Evolutionary conservation across 2,797 vertebrate genomes (phyloP).

Genomic region (Coregonus suidteri): DNA sequence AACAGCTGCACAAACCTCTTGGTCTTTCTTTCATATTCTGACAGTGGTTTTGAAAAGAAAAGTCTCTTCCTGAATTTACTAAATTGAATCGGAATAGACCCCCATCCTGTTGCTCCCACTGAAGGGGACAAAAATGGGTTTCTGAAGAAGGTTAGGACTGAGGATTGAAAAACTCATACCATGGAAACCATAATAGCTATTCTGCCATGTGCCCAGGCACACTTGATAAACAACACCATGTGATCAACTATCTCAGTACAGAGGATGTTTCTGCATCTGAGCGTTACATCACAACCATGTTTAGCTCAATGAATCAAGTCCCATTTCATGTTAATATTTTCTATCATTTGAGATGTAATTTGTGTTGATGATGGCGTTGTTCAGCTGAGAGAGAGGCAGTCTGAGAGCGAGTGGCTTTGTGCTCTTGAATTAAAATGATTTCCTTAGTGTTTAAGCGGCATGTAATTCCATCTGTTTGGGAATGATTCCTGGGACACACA

Average conservation of each 20-base stretch:
- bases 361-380: slow-evolving; percentile 40
- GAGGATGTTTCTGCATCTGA: not conserved
- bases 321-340: slow-evolving; percentile 31
- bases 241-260: not conserved
- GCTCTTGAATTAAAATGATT: slow-evolving; percentile 64
- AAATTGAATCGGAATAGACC: too few relatives aligned
- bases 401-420: slow-evolving; percentile 42
- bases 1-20: too few relatives aligned
- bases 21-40: too few relatives aligned
- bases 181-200: too few relatives aligned
- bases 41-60: too few relatives aligned
- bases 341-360: slow-evolving; percentile 49
- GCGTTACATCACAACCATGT: not conserved
- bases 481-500: slow-evolving; percentile 52
- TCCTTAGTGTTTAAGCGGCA: slow-evolving; percentile 69
- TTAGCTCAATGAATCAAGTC: slow-evolving; percentile 12
- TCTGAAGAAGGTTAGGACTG: too few relatives aligned
- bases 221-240: not conserved
- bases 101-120: too few relatives aligned
- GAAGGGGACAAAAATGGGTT: too few relatives aligned
- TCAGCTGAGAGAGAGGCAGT: slow-evolving; percentile 41
- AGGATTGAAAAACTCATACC: too few relatives aligned
- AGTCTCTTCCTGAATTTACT: too few relatives aligned
- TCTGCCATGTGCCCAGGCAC: too few relatives aligned
- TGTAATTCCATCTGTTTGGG: slow-evolving; percentile 73